These are phyloP conservation scores for Teleiodes luculella DNA, from an alignment of 2,888 invertebrate genomes.

Conservation along the genomic window DNA sequence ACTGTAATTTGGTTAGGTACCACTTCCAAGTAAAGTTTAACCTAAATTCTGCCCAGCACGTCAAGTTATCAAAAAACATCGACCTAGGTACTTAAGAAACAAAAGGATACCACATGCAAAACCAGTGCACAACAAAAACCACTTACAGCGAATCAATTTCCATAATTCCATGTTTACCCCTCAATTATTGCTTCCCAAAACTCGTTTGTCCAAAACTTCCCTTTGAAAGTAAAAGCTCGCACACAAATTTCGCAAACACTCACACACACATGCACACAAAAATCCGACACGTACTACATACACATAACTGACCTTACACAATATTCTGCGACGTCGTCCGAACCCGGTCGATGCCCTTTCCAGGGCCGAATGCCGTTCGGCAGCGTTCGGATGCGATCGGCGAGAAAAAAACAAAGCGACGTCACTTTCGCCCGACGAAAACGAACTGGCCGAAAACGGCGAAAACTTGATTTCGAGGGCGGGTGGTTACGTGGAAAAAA, in stretches of 20 bases:
- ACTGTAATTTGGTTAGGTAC: too few relatives aligned
- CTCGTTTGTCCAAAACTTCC: not conserved
- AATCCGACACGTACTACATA: slow-evolving; percentile 27
- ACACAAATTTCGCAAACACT: slow-evolving; percentile 37
- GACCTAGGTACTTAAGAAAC: not conserved
- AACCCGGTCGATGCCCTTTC: slow-evolving; percentile 65
- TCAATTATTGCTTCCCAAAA: not conserved
- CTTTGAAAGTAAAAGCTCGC: slow-evolving; percentile 64
- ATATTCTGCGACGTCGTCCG: slow-evolving; percentile 49
- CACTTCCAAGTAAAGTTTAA: too few relatives aligned
- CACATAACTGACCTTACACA: slow-evolving; percentile 72
- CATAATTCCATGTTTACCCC: not conserved
- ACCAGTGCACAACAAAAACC: not conserved
- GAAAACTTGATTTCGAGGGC: not conserved
- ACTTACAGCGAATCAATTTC: not conserved
- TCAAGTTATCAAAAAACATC: not conserved
- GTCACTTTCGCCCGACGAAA: slow-evolving; percentile 60
- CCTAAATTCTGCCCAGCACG: not conserved
- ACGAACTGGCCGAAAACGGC: slow-evolving; percentile 25
- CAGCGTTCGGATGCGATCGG: slow-evolving; percentile 45
- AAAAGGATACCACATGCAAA: not conserved
- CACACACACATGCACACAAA: not conserved
- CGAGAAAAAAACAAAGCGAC: slow-evolving; percentile 42
- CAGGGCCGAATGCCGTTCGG: slow-evolving; percentile 67
- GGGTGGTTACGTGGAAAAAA: not conserved